Evolutionary conservation across 1,140 invertebrate species (phyloP), one percentile per base, ranked within the genome.

Genomic region (Hycleus phaleratus): DNA sequence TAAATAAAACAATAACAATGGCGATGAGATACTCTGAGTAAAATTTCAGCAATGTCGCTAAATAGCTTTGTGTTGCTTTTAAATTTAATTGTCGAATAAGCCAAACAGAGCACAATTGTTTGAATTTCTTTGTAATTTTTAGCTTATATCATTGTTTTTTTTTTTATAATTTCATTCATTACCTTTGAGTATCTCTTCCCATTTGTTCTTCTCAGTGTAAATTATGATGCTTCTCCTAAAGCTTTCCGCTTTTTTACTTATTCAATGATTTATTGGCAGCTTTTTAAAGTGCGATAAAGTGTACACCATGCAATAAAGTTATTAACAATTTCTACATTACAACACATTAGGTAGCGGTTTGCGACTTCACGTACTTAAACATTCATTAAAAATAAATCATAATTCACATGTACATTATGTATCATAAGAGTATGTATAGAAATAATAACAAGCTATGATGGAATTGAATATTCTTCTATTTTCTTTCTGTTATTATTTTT

Each of bases 261-360:
- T 5, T 32, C 49, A 44, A 44, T 32, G 46, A 40, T 18, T 52
- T 44, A 52, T 52, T 52, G 51, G 40, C 51, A 45, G 51, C 51
- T 53, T 53, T 26, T 32, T 45, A 44, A 7, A 45, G 42, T 43
- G 45, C 39, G 38, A 46, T 39, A 55, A 55, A 46, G 52, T 55
- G 52, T 55, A 55, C 52, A 55, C 52, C 11, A 55, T 55, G 52
- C 52, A 55, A 51, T 46, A 25, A 53, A 43, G 46, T 39, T 26
- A 12, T 32, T 25, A 46, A 38, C 38, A 38, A 32, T 10, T 32
- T 46, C 45, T 9, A 55, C 52, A 55, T 32, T 48, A 54, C 46
- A 56, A 63, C 32, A 64, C 57, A 53, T 60, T 46, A 56, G 68
- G 67, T 70, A 70, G 68, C 65, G 67, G 68, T 68, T 70, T 67